phyloP scores from a whole-genome alignment of 2,797 vertebrate genomes.

The Micrastur ruficollis region DNA sequence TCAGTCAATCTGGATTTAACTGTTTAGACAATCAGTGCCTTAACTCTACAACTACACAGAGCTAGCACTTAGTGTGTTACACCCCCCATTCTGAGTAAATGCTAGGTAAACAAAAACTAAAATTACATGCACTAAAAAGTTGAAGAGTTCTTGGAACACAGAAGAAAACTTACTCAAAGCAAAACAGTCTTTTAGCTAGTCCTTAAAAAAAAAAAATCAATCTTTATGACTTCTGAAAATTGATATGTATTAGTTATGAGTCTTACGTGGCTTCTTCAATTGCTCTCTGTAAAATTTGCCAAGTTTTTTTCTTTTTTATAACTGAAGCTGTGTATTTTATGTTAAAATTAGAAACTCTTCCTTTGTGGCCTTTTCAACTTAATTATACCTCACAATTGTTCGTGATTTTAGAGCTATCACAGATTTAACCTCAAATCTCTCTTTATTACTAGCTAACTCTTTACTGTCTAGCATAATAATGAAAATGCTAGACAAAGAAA shows the following conservation, averaged over 20 bases:
- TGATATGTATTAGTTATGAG: not conserved
- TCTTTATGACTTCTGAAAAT: slow-evolving; percentile 23
- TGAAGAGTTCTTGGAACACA: not conserved
- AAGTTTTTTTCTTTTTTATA: not conserved
- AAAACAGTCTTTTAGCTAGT: not conserved
- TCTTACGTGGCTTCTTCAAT: slow-evolving; percentile 27
- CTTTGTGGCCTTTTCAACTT: slow-evolving; percentile 55
- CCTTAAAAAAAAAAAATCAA: not conserved
- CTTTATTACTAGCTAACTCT: slow-evolving; percentile 7
- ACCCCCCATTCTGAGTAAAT: not conserved
- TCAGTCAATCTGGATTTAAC: not conserved
- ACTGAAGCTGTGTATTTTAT: slow-evolving; percentile 19
- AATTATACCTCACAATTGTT: slow-evolving; percentile 65
- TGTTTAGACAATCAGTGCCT: not conserved
- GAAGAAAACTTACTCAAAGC: not conserved
- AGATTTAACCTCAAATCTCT: slow-evolving; percentile 40
- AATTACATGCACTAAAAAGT: not conserved
- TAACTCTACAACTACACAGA: not conserved
- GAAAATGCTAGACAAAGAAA: not conserved
- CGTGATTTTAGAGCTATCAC: slow-evolving; percentile 35
- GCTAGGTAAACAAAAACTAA: not conserved
- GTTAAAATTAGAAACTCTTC: slow-evolving; percentile 61
- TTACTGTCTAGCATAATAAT: slow-evolving; percentile 27
- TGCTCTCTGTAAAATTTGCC: slow-evolving; percentile 12
- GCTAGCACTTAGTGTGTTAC: not conserved